Evolutionary conservation across 2,888 invertebrate genomes (phyloP).

Genomic region (Helobdella robusta): DNA sequence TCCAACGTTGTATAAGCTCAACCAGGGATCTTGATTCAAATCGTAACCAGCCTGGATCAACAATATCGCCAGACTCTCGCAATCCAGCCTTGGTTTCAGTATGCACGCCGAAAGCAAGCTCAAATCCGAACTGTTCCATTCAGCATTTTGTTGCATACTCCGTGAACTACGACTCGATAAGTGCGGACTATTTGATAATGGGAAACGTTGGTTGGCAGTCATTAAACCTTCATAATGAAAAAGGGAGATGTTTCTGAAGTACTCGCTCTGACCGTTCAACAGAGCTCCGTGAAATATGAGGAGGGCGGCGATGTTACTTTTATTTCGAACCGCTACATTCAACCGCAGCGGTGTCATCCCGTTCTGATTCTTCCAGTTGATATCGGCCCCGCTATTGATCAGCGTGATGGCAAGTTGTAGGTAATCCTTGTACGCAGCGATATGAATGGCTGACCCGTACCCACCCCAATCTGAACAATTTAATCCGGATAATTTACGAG

Average conservation of each 20-base stretch:
- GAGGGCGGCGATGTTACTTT: conserved; percentile 31
- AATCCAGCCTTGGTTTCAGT: conserved; percentile 33
- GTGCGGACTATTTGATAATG: too few relatives aligned
- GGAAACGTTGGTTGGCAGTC: too few relatives aligned
- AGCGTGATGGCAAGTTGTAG: conserved; percentile 29
- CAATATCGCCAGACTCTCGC: conserved; percentile 32
- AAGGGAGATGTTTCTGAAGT: neutral
- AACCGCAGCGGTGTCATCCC: conserved; percentile 34
- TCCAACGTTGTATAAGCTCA: conserved; percentile 6
- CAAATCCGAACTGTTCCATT: conserved; percentile 28
- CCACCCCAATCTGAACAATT: conserved; percentile 14
- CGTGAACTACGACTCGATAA: too few relatives aligned
- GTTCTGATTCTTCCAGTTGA: conserved; percentile 30
- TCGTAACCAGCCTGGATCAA: conserved; percentile 34
- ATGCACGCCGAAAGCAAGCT: conserved; percentile 32
- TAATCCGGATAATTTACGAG: neutral
- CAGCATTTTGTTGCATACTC: too few relatives aligned
- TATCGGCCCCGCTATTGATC: conserved; percentile 29
- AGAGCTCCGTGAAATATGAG: conserved; percentile 35
- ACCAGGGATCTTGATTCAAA: conserved; percentile 34
- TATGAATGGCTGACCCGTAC: conserved; percentile 34
- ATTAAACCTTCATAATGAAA: conserved; percentile 12
- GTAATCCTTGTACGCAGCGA: conserved; percentile 34
- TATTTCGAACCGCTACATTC: conserved; percentile 31
- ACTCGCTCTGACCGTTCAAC: conserved; percentile 18